These are phyloP conservation scores for Mantis religiosa DNA, from an alignment of 2,888 invertebrate genomes.

Conservation along the genomic window DNA sequence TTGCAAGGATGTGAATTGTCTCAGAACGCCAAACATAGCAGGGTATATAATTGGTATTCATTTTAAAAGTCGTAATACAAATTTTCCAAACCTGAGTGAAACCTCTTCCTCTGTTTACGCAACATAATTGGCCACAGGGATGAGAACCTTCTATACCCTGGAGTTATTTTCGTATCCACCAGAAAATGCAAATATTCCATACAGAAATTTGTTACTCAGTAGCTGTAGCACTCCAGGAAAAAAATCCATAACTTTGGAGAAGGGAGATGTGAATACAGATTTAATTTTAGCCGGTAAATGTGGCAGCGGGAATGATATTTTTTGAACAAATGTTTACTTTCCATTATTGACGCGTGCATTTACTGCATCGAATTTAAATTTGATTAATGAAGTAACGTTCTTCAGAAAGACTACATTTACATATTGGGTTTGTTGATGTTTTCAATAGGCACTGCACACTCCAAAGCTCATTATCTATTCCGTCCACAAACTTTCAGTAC, in stretches of 20 bases:
- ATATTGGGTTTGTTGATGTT: background rate
- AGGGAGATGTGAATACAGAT: background rate
- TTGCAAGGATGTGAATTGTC: too few species aligned
- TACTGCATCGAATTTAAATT: background rate
- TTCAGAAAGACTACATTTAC: background rate
- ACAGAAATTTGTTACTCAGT: too few species aligned
- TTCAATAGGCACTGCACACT: background rate
- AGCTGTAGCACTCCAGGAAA: background rate
- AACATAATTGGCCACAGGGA: too few species aligned
- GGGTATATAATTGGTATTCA: too few species aligned
- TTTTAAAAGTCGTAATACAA: too few species aligned
- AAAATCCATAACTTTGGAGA: background rate
- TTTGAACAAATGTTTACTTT: background rate
- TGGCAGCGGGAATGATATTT: background rate
- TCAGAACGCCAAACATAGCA: too few species aligned
- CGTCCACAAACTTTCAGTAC: background rate
- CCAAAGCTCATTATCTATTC: background rate
- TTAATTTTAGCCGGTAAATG: background rate
- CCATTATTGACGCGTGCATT: background rate
- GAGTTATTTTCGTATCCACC: too few species aligned
- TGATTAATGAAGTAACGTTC: background rate
- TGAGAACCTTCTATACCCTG: too few species aligned
- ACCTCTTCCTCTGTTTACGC: too few species aligned
- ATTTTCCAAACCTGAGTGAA: too few species aligned
- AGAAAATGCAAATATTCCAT: too few species aligned